Conservation (phyloP, 2,113 vertebrate species). For the Diphyllodes magnificus region DNA sequence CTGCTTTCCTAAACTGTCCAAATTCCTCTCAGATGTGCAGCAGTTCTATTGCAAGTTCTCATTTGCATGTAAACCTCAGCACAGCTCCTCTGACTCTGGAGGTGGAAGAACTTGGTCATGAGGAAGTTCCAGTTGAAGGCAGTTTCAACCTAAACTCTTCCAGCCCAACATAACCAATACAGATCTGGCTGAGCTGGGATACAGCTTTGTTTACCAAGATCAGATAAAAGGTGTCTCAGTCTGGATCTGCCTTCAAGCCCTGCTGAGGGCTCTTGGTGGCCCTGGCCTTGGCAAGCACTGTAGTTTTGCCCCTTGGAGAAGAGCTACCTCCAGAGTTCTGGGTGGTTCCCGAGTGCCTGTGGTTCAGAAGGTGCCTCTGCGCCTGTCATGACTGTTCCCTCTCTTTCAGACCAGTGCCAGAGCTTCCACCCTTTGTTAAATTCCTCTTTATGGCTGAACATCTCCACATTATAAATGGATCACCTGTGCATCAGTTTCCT, state of each 20-base stretch:
- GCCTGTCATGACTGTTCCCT: too few relatives aligned
- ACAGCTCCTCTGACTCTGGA: neutral
- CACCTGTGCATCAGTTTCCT: neutral
- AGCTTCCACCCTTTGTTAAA: neutral
- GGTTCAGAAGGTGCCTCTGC: neutral
- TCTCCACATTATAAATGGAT: neutral
- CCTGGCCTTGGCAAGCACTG: neutral
- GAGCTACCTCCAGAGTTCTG: neutral
- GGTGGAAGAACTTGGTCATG: neutral
- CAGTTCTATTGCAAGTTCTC: neutral
- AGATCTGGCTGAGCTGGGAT: neutral
- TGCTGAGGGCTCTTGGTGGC: neutral
- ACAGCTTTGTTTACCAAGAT: neutral
- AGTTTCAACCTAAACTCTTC: neutral
- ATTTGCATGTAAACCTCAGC: neutral
- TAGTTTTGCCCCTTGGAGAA: neutral
- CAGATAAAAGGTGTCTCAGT: neutral
- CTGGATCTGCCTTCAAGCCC: neutral
- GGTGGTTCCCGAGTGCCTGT: neutral
- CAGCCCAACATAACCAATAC: accelerated
- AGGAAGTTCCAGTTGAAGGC: neutral
- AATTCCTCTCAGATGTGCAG: neutral
- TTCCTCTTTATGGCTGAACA: neutral
- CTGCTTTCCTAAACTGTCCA: neutral
- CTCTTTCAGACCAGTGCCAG: neutral